A percentile compares a stretch with the other conserved stretches of the same genome.
Evolutionary conservation across 2,113 vertebrate species (phyloP).

Genomic region (Macaca fascicularis): DNA sequence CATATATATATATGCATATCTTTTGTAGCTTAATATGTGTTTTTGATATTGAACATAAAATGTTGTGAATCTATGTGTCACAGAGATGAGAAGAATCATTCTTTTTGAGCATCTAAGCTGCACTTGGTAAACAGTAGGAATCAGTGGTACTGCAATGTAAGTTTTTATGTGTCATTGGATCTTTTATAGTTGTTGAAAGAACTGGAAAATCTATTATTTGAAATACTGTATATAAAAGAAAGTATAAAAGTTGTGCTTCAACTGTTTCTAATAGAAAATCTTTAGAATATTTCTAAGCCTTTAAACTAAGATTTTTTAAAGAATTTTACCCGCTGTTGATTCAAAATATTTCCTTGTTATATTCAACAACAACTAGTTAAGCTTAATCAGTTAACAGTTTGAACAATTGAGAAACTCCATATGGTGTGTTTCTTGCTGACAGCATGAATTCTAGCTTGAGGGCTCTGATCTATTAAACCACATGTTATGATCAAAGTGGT

Average conservation of each 20-base stretch:
- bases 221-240: neutral
- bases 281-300: neutral
- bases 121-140: conserved; percentile 20
- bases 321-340: neutral
- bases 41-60: neutral
- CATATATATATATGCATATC: neutral
- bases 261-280: neutral
- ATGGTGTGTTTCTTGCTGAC: conserved; percentile 38
- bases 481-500: conserved; percentile 39
- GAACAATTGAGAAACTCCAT: neutral
- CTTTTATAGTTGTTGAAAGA: conserved; percentile 10
- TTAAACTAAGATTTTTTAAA: neutral
- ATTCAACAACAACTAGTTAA: conserved; percentile 31
- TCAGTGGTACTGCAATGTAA: neutral
- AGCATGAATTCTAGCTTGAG: conserved; percentile 39
- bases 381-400: neutral
- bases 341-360: neutral
- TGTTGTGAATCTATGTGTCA: neutral
- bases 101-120: neutral
- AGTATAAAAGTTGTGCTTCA: neutral
- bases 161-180: conserved; percentile 17
- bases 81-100: neutral
- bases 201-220: neutral
- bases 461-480: conserved; percentile 31
- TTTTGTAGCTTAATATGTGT: neutral